Conservation (phyloP, 2,888 invertebrate genomes). For the Torymus aiolomorphi region DNA sequence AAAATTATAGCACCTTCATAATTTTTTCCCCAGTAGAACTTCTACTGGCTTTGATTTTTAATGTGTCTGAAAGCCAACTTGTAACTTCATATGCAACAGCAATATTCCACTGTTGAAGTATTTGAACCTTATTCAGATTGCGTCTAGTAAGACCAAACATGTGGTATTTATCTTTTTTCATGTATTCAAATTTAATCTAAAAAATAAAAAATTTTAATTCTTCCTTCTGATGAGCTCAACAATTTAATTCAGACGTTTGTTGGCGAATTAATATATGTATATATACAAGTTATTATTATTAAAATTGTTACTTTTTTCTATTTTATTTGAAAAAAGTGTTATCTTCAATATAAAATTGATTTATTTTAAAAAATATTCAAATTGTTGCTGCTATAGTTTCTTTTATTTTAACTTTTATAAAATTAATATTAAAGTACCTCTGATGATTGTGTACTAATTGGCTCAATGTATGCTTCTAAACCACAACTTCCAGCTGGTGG, state of each 20-base stretch:
- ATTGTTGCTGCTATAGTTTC: too few species aligned
- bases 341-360: too few species aligned
- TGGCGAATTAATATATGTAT: slow-evolving; percentile 5
- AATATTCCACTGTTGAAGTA: slow-evolving; percentile 71
- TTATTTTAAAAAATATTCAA: too few species aligned
- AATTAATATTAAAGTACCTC: slow-evolving; percentile 63
- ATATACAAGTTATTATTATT: slow-evolving; percentile 3
- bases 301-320: too few species aligned
- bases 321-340: too few species aligned
- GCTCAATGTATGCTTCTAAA: slow-evolving; percentile 68
- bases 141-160: slow-evolving; percentile 67
- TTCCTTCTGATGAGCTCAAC: neutral
- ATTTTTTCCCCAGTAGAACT: slow-evolving; percentile 65
- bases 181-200: slow-evolving; percentile 67
- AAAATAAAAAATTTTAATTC: slow-evolving; percentile 40
- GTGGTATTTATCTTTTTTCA: slow-evolving; percentile 63
- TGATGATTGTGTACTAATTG: slow-evolving; percentile 64
- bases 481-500: slow-evolving; percentile 72
- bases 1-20: slow-evolving; percentile 64
- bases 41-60: slow-evolving; percentile 71
- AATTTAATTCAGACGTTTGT: neutral
- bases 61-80: slow-evolving; percentile 67
- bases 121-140: slow-evolving; percentile 62
- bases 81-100: slow-evolving; percentile 67
- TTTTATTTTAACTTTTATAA: neutral